Evolutionary conservation across 2,888 invertebrate genomes (phyloP), one percentile per base, ranked within the genome.

Genomic region (Thymelicus lineola): DNA sequence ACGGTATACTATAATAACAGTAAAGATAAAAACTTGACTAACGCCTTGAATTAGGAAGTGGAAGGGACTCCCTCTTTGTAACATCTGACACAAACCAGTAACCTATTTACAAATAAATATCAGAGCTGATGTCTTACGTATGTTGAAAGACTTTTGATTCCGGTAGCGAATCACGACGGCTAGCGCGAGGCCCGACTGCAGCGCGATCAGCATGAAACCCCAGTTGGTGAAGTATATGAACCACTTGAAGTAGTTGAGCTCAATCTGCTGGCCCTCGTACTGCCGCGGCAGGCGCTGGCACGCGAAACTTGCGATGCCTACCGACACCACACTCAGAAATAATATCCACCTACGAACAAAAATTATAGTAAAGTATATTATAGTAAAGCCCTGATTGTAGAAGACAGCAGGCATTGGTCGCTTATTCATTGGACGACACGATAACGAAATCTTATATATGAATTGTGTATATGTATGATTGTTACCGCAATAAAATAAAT

Each of bases 201-300:
- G 68, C 0, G 93, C 86, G 72, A 96, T 95, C 59, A 95, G 76
- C 10, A 94, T 80, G 80, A 95, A 94, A 48, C 96, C 96, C 96
- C 96, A 96, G 84, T 96, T 96, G 12, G 97, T 97, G 78, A 97
- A 94, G 84, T 96, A 97, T 74, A 96, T 96, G 70, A 95, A 94
- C 96, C 96, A 97, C 79, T 95, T 96, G 74, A 91, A 90, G 77
- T 91, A 88, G 81, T 93, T 94, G 48, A 91, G 80, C 73, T 90
- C 84, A 36, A 86, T 76, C 48, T 83, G 82, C 0, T 91, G 87
- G 0, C 91, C 89, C 5, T 86, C 80, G 75, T 92, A 89, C 7
- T 80, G 76, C 1, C 79, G 80, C 10, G 93, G 90, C 53, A 95
- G 82, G 1, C 81, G 83, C 75, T 93, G 93, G 72, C 87, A 88